Evolutionary conservation across 2,888 invertebrate genomes (phyloP).

Genomic region (Parascotia fuliginaria): DNA sequence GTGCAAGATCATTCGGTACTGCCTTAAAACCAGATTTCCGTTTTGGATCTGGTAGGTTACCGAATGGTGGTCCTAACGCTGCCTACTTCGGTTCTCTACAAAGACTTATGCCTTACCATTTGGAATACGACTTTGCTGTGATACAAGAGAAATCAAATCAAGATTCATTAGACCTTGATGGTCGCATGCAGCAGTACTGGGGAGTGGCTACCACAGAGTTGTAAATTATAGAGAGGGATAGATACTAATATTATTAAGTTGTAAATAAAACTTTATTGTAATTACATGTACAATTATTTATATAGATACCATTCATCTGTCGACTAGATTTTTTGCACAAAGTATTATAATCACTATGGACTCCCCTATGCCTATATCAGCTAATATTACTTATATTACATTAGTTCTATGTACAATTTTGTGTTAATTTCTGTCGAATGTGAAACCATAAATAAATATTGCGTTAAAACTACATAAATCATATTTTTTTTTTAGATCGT

Average conservation of each 20-base stretch:
- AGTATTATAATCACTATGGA: constrained; percentile 77
- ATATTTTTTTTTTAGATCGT: constrained; percentile 37
- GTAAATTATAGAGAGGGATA: constrained; percentile 63
- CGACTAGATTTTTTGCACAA: constrained; percentile 85
- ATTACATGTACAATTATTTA: constrained; percentile 70
- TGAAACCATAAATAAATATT: constrained; percentile 56
- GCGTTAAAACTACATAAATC: constrained; percentile 45
- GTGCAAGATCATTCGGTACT: constrained; percentile 92
- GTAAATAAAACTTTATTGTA: constrained; percentile 78
- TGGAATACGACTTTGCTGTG: constrained; percentile 93
- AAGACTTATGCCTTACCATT: constrained; percentile 91
- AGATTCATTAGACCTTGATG: constrained; percentile 92
- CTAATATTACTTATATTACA: constrained; percentile 50
- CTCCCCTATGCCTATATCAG: constrained; percentile 68
- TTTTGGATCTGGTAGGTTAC: constrained; percentile 85
- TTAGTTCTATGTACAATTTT: constrained; percentile 62
- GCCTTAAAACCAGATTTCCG: constrained; percentile 86
- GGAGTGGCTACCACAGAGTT: constrained; percentile 95
- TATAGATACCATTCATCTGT: constrained; percentile 78
- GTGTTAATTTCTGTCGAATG: constrained; percentile 61
- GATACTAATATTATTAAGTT: constrained; percentile 42
- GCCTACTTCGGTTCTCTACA: constrained; percentile 95
- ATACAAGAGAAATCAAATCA: constrained; percentile 91
- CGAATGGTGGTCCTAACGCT: constrained; percentile 92
- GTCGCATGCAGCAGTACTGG: constrained; percentile 96